Evolutionary conservation across 2,113 vertebrate species (phyloP).

Genomic region (Aegypius monachus): DNA sequence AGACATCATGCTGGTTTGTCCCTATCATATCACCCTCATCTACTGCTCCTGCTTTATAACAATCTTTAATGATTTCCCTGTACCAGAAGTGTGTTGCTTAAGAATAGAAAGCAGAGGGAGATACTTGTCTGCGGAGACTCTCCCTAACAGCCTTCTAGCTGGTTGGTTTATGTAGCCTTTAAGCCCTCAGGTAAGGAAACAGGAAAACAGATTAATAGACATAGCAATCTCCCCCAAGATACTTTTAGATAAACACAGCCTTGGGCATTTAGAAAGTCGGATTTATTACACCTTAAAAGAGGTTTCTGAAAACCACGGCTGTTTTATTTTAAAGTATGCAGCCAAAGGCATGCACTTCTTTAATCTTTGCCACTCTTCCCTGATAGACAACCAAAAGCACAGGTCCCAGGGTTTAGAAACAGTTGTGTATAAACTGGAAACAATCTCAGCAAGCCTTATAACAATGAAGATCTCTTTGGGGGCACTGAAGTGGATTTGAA

Average conservation of each 20-base stretch:
- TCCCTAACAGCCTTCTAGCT: slow-evolving; percentile 31
- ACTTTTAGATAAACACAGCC: slow-evolving; percentile 68
- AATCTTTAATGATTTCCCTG: not conserved
- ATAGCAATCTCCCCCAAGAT: slow-evolving; percentile 61
- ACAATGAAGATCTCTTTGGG: slow-evolving; percentile 66
- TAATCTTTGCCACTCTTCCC: slow-evolving; percentile 66
- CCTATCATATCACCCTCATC: not conserved
- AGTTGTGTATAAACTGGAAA: slow-evolving; percentile 60
- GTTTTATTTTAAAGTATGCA: slow-evolving; percentile 68
- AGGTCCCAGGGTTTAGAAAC: slow-evolving; percentile 45
- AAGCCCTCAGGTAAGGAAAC: slow-evolving; percentile 65
- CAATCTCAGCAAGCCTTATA: slow-evolving; percentile 60
- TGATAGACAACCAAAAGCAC: slow-evolving; percentile 48
- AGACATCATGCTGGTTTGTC: slow-evolving; percentile 14
- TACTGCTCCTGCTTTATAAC: not conserved
- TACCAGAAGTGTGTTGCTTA: not conserved
- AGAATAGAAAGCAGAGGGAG: slow-evolving; percentile 29
- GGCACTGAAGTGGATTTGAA: slow-evolving; percentile 67
- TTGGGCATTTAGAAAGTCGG: slow-evolving; percentile 64
- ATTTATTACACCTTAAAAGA: slow-evolving; percentile 70
- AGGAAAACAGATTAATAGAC: slow-evolving; percentile 67
- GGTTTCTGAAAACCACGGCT: slow-evolving; percentile 56
- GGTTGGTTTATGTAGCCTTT: slow-evolving; percentile 48
- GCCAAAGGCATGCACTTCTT: slow-evolving; percentile 56
- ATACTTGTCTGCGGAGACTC: slow-evolving; percentile 27